Evolutionary conservation across 1,140 invertebrate genomes (phyloP), one percentile per base, ranked within the genome.

Genomic region (Philotrypesis tridentata): DNA sequence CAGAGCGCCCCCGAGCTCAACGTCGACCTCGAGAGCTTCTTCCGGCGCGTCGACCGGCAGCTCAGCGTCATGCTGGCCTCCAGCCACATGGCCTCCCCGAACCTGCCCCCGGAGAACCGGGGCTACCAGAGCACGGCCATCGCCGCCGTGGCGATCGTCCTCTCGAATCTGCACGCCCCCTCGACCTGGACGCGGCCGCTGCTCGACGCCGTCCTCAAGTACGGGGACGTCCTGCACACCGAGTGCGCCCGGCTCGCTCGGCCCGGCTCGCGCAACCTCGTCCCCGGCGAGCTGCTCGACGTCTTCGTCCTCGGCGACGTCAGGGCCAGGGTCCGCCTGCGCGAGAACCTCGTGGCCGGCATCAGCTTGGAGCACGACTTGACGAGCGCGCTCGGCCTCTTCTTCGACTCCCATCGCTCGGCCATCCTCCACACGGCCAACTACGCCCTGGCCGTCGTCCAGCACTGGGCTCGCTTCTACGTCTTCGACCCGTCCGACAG

Each of bases 171-270:
- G 0, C 89, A 90, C 77, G 86, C 86, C 0, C 90, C 89, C 0
- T 88, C 87, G 0, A 87, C 86, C 0, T 91, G 90, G 90, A 89
- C 89, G 87, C 25, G 85, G 87, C 11, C 55, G n/a, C n/a, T 90
- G 0, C 74, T 90, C 31, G 86, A 89, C 71, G 84, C 85, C 0
- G 82, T 87, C 7, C 9, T 90, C 9, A 87, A 82, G 55, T 85
- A 87, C 77, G 89, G 89, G 0, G 87, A 89, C 31, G 25, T 77
- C 1, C 43, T 90, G 27, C 86, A 90, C 65, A 73, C 73, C 1
- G 89, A 90, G 33, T 87, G 85, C 25, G 85, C 77, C 0, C 80
- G 87, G 1, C 71, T 78, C 0, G 73, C 71, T 25, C 85, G 84
- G 0, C 65, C 87, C 0, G 88, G 87, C 6, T 75, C 83, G 23